Evolutionary conservation across 2,888 invertebrate genomes (phyloP).

Genomic region (Pelosia muscerda): DNA sequence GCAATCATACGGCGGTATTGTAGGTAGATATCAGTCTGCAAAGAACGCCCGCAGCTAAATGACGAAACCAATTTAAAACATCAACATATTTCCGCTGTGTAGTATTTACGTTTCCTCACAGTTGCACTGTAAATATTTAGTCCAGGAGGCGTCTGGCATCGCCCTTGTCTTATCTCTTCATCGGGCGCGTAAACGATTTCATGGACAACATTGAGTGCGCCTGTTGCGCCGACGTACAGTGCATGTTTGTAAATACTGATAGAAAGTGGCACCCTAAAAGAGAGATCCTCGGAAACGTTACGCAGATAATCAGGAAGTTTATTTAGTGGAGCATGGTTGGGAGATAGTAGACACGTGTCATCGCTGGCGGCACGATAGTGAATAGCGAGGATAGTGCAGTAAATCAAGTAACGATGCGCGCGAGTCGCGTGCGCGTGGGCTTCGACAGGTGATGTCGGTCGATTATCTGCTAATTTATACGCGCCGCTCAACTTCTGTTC

Average conservation of each 20-base stretch:
- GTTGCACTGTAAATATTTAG: slow-evolving; percentile 84
- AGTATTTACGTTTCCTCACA: slow-evolving; percentile 84
- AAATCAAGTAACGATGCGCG: slow-evolving; percentile 59
- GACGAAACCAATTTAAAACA: slow-evolving; percentile 82
- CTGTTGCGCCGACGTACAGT: slow-evolving; percentile 67
- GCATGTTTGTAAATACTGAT: slow-evolving; percentile 75
- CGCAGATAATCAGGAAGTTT: slow-evolving; percentile 67
- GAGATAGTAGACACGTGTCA: slow-evolving; percentile 64
- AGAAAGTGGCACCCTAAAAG: slow-evolving; percentile 69
- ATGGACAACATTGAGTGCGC: slow-evolving; percentile 61
- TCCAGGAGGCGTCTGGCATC: slow-evolving; percentile 78
- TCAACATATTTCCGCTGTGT: slow-evolving; percentile 77
- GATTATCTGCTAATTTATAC: slow-evolving; percentile 84
- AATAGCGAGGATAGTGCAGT: slow-evolving; percentile 51
- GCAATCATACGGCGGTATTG: slow-evolving; percentile 43
- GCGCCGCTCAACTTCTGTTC: slow-evolving; percentile 79
- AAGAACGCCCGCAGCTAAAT: slow-evolving; percentile 67
- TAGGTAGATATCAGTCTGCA: slow-evolving; percentile 46
- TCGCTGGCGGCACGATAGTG: slow-evolving; percentile 21
- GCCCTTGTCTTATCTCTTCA: slow-evolving; percentile 78
- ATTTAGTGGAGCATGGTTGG: slow-evolving; percentile 63
- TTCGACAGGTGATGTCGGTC: slow-evolving; percentile 76
- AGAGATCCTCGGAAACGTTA: slow-evolving; percentile 66
- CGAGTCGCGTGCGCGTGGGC: slow-evolving; percentile 69
- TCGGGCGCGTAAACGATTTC: slow-evolving; percentile 70